phyloP scores from a whole-genome alignment of 2,888 invertebrate genomes.

The Thecocarcelia acutangulata region DNA sequence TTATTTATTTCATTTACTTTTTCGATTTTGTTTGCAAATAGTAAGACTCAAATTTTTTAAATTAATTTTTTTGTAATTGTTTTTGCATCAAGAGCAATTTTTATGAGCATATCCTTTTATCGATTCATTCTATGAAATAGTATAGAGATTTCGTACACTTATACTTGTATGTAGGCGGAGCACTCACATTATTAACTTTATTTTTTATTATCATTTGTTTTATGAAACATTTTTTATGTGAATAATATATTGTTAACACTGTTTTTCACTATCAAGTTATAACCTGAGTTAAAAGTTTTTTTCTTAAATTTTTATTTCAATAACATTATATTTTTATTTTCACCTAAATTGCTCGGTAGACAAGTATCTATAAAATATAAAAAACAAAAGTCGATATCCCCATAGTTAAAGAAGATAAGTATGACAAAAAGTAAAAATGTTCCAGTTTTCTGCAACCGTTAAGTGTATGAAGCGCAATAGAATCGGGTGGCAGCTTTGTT shows the following conservation, averaged over 20 bases:
- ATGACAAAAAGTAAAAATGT: too few relatives aligned
- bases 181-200: slow-evolving; percentile 15
- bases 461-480: too few relatives aligned
- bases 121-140: slow-evolving; percentile 76
- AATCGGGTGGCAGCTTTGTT: too few relatives aligned
- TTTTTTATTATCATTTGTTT: slow-evolving; percentile 7
- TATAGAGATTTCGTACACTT: slow-evolving; percentile 67
- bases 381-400: slow-evolving; percentile 49
- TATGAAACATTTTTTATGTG: background rate
- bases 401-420: slow-evolving; percentile 4
- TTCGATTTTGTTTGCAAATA: slow-evolving; percentile 2
- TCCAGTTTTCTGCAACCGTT: too few relatives aligned
- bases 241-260: background rate
- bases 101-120: slow-evolving; percentile 76
- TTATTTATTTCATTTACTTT: slow-evolving; percentile 25
- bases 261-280: background rate
- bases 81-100: slow-evolving; percentile 34
- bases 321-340: slow-evolving; percentile 17
- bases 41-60: background rate
- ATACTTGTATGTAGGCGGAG: slow-evolving; percentile 66
- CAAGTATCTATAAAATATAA: slow-evolving; percentile 49
- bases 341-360: slow-evolving; percentile 25
- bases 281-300: background rate
- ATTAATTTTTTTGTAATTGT: slow-evolving; percentile 21
- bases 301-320: slow-evolving; percentile 12